Percentiles rank a stretch among this genome's conserved stretches.
Evolutionary conservation across 2,888 invertebrate genomes (phyloP).

Genomic region (Argyra leucocephala): DNA sequence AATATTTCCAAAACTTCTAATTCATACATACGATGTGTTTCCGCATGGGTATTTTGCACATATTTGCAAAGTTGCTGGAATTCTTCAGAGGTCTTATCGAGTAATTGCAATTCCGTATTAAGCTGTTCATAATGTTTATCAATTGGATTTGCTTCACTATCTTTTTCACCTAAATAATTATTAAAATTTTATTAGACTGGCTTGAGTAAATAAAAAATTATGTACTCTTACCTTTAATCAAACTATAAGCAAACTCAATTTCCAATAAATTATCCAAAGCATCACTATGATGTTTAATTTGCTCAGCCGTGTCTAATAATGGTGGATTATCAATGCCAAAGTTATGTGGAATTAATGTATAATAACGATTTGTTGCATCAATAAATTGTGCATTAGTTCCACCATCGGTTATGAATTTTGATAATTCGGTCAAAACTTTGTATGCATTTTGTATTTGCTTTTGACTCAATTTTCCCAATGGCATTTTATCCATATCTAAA

Average conservation of each 20-base stretch:
- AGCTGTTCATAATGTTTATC: conserved; percentile 83
- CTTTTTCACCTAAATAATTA: conserved; percentile 31
- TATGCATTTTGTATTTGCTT: conserved; percentile 83
- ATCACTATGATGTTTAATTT: conserved; percentile 60
- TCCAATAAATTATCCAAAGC: conserved; percentile 91
- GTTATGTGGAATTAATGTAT: conserved; percentile 89
- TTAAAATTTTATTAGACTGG: too few species aligned
- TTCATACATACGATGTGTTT: conserved; percentile 70
- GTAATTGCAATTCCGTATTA: conserved; percentile 66
- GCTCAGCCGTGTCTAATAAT: conserved; percentile 62
- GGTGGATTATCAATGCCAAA: conserved; percentile 81
- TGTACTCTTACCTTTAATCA: conserved; percentile 56
- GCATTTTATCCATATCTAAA: conserved; percentile 96
- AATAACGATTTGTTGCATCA: conserved; percentile 88
- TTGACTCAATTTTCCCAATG: conserved; percentile 87
- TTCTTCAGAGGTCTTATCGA: conserved; percentile 60
- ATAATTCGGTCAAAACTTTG: conserved; percentile 62
- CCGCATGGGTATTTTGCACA: conserved; percentile 82
- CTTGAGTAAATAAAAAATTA: conserved; percentile 22
- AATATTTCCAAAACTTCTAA: conserved; percentile 55
- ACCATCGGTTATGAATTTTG: conserved; percentile 49
- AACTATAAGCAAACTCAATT: conserved; percentile 87
- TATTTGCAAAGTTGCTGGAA: conserved; percentile 67
- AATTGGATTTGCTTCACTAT: conserved; percentile 50
- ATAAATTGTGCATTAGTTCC: conserved; percentile 50